Conservation (phyloP, 2,113 vertebrate species). For the Zapornia atra region DNA sequence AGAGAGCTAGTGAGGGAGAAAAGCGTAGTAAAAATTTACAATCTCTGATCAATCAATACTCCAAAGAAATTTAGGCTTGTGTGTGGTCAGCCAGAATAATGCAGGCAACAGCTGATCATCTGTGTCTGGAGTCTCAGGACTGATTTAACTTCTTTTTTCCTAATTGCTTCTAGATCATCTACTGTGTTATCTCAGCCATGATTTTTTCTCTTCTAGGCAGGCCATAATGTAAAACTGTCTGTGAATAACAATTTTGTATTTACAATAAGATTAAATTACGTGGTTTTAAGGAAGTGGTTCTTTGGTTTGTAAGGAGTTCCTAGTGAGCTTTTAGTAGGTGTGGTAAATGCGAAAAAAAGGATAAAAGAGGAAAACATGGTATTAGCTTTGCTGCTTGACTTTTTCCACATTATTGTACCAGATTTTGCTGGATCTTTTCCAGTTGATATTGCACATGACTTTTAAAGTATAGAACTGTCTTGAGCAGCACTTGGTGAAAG, state of each 20-base stretch:
- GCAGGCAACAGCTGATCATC: not conserved
- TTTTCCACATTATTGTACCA: not conserved
- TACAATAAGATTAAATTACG: not conserved
- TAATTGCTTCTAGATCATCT: slow-evolving; percentile 21
- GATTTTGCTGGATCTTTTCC: not conserved
- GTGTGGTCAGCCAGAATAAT: not conserved
- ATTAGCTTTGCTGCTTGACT: not conserved
- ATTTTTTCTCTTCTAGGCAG: not conserved
- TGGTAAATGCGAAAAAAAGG: not conserved
- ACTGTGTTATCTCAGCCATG: not conserved
- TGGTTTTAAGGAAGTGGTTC: not conserved
- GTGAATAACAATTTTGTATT: not conserved
- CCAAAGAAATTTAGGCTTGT: not conserved
- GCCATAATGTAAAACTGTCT: not conserved
- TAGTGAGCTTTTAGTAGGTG: not conserved
- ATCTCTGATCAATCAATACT: not conserved
- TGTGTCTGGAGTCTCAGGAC: not conserved
- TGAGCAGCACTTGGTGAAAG: not conserved
- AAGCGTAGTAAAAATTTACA: not conserved
- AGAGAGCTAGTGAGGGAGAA: not conserved
- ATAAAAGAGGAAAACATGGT: not conserved
- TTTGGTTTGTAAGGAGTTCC: not conserved
- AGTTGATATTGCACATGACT: not conserved
- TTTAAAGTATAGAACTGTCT: not conserved
- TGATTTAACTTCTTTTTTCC: not conserved